Percentiles rank a stretch among this genome's conserved stretches.
Evolutionary conservation across 2,888 invertebrate species (phyloP).

Genomic region (Diplolepis rosae): DNA sequence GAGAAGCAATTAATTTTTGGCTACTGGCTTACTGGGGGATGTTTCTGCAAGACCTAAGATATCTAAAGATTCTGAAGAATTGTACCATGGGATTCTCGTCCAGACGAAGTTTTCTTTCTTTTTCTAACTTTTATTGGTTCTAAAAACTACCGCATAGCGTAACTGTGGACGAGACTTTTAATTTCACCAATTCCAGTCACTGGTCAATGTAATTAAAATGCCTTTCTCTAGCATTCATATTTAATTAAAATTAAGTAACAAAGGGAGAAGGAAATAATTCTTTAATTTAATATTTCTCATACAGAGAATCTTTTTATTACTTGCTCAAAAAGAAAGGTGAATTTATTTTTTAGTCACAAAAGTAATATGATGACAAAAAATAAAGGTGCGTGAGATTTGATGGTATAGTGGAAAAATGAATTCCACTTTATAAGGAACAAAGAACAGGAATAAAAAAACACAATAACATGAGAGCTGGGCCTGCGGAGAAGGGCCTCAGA

Average conservation of each 20-base stretch:
- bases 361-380: constrained; percentile 5
- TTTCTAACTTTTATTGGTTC: not conserved
- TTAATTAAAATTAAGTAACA: constrained; percentile 2
- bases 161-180: not conserved
- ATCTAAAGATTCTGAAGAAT: constrained; percentile 6
- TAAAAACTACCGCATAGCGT: constrained; percentile 4
- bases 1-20: constrained; percentile 55
- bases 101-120: not conserved
- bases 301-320: too few species aligned
- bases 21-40: constrained; percentile 19
- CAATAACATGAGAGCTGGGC: constrained; percentile 2
- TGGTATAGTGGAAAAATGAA: constrained; percentile 22
- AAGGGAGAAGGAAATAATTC: too few species aligned
- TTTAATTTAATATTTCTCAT: too few species aligned
- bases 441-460: not conserved
- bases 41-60: constrained; percentile 1
- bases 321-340: not conserved
- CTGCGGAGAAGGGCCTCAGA: constrained; percentile 2
- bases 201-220: not conserved
- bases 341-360: not conserved
- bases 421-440: constrained; percentile 5
- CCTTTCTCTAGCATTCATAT: not conserved
- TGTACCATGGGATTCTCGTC: constrained; percentile 6
- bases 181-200: constrained; percentile 2
- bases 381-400: not conserved